Percentiles rank a stretch among this genome's conserved stretches.
Conservation (phyloP, 2,888 invertebrate species). For the Thalpophila matura region DNA sequence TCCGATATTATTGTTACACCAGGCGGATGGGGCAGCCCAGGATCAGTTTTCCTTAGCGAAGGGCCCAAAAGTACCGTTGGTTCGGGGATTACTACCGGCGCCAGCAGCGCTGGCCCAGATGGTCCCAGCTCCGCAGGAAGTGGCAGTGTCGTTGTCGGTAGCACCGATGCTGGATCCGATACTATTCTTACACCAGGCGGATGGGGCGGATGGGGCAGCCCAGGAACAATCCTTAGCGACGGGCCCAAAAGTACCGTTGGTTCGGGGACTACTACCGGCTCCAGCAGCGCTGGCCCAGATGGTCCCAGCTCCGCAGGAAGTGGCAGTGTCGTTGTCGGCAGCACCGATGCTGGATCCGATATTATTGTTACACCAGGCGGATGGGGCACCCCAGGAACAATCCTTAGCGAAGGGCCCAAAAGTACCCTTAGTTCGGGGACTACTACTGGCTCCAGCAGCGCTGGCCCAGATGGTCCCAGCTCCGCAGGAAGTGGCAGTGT, state of each 20-base stretch:
- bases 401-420: no score
- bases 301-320: neutral
- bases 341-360: no score
- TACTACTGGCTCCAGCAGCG: neutral
- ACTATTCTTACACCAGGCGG: neutral
- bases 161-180: no score
- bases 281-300: neutral
- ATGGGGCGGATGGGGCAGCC: neutral
- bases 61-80: neutral
- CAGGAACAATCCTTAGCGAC: neutral
- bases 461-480: neutral
- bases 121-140: neutral
- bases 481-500: neutral
- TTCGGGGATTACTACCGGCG: neutral
- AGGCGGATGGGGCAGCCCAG: neutral
- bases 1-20: neutral
- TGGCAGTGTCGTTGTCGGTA: neutral
- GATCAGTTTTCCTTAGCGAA: neutral
- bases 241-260: no score
- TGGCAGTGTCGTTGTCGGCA: neutral
- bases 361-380: neutral
- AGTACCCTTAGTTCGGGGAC: neutral
- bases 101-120: neutral
- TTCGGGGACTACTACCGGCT: neutral
- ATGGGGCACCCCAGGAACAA: neutral